Base-by-base conservation (phyloP, 2,888 invertebrate genomes). In the Lasioglossum leucozonium region DNA sequence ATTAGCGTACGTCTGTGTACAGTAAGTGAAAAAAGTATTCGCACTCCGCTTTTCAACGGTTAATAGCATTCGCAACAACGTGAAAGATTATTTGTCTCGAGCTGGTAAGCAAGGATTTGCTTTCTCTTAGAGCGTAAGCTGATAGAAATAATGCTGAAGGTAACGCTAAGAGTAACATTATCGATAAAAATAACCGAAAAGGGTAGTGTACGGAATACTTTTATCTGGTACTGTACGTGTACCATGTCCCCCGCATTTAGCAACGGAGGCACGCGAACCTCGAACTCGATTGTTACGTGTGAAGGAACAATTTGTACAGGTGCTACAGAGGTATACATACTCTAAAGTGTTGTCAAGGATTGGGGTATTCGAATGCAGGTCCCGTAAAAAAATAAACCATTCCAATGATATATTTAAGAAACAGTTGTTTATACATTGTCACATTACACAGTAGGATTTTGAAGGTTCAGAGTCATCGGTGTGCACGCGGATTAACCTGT, bases 351-450 rank as follows among this genome's bases (percentile, higher is more conserved):
- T 65, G n/a, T 18, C 34, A 44, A 86, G 79, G 79, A 75, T 55
- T 62, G 65, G 81, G 85, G 73, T 87, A 67, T 86, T 72, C 42
- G 37, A 88, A 86, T 91, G 89, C 90, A 84, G 87, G 89, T 69
- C 85, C 73, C 87, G 83, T 83, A 65, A 82, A 75, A 88, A 89
- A 91, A 91, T 86, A 89, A 91, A 91, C 87, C 81, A 88, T 85
- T 85, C 82, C 82, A 87, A 81, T 81, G 72, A 85, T 81, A 65
- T 89, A 72, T 87, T 89, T 81, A 80, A 77, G 55, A 84, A 87
- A 85, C 77, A 67, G 78, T 81, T 69, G 71, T 88, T 86, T 83
- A 85, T 87, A 87, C 86, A 80, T 87, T 82, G 76, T 84, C 80
- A 90, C 80, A 79, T 75, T 79, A 76, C 87, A 84, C 82, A 89